Percentiles rank a stretch among this genome's conserved stretches.
Evolutionary conservation across 1,140 invertebrate genomes (phyloP).

Genomic region (Scaptomyza montana): DNA sequence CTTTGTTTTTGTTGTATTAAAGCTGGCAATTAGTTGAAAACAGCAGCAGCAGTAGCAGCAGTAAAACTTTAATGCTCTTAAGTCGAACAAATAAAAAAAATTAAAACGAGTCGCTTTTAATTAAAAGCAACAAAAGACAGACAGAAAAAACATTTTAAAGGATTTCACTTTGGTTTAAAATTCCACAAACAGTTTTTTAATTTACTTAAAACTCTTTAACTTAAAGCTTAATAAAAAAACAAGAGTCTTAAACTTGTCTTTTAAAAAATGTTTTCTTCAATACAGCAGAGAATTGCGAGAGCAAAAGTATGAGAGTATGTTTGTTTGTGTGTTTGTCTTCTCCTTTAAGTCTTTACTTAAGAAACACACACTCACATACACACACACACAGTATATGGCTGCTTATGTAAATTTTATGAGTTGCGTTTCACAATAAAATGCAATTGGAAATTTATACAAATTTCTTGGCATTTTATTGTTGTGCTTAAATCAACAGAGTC

Average conservation of each 20-base stretch:
- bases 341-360: slow-evolving; percentile 5
- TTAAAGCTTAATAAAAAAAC: too few relatives aligned
- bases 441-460: slow-evolving; percentile 81
- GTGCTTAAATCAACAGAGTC: slow-evolving; percentile 51
- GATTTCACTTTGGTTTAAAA: not conserved
- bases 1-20: slow-evolving; percentile 44
- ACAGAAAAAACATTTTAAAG: not conserved
- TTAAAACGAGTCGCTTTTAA: slow-evolving; percentile 13
- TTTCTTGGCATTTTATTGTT: slow-evolving; percentile 73
- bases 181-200: not conserved
- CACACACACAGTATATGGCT: not conserved
- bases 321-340: slow-evolving; percentile 12
- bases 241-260: too few relatives aligned
- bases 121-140: slow-evolving; percentile 5
- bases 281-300: too few relatives aligned
- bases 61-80: slow-evolving; percentile 30
- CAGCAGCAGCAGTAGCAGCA: slow-evolving; percentile 13
- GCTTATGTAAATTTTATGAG: slow-evolving; percentile 70
- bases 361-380: slow-evolving; percentile 7
- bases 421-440: slow-evolving; percentile 68
- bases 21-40: slow-evolving; percentile 42
- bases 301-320: not conserved
- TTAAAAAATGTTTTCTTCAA: too few relatives aligned
- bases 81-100: slow-evolving; percentile 15
- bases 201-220: not conserved